These are phyloP conservation scores for Limnephilus auricula DNA, from an alignment of 2,888 invertebrate genomes.

Conservation along the genomic window DNA sequence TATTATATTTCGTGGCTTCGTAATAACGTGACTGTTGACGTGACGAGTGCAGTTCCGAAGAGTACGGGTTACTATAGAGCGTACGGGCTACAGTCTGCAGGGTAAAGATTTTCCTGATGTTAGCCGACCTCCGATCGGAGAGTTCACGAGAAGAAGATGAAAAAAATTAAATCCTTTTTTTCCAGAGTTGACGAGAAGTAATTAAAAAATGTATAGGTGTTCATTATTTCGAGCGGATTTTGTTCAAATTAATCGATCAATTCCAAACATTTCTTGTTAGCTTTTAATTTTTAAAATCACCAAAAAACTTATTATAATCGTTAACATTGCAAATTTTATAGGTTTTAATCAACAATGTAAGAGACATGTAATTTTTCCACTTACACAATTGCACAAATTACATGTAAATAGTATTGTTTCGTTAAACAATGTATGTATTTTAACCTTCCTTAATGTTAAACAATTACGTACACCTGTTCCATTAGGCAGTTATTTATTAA, in stretches of 20 bases:
- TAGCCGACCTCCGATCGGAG: background rate
- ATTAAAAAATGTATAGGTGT: background rate
- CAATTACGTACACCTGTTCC: background rate
- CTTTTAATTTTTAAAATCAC: too few species aligned
- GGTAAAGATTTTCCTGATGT: background rate
- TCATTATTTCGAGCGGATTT: too few species aligned
- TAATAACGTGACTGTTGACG: too few species aligned
- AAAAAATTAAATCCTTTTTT: background rate
- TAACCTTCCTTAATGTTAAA: background rate
- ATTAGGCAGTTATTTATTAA: background rate
- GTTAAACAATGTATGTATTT: background rate
- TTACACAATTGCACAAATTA: background rate
- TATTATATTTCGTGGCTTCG: background rate
- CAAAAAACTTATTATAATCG: too few species aligned
- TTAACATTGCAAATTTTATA: too few species aligned
- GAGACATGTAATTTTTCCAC: too few species aligned
- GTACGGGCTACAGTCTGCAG: background rate
- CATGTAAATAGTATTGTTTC: background rate
- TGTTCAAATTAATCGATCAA: too few species aligned
- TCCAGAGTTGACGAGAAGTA: background rate
- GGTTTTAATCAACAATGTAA: too few species aligned
- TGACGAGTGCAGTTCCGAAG: background rate
- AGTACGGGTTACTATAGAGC: too few species aligned
- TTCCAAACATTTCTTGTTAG: too few species aligned
- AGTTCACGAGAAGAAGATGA: background rate